These are phyloP conservation scores for Cyphomyrus discorhynchus DNA, from an alignment of 2,113 vertebrate species.

Conservation along the genomic window DNA sequence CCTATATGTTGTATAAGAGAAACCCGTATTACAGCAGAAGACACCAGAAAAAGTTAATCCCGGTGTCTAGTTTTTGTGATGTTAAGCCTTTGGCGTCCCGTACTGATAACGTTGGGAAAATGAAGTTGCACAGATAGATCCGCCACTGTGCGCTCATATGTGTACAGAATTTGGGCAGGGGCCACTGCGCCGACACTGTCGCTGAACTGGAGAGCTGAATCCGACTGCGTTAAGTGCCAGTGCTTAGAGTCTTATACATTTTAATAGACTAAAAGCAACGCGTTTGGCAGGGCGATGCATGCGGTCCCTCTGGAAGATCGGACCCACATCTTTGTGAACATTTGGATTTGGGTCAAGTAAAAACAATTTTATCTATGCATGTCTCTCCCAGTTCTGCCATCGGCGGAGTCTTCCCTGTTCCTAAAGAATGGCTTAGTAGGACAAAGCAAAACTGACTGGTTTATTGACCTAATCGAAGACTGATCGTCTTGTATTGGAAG, in stretches of 20 bases:
- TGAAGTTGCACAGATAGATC: neutral
- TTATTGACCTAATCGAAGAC: neutral
- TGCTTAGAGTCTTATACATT: neutral
- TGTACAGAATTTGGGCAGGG: neutral
- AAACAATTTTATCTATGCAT: neutral
- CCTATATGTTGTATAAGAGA: neutral
- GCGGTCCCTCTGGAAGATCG: neutral
- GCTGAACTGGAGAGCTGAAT: neutral
- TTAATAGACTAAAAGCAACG: neutral
- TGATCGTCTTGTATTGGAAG: neutral
- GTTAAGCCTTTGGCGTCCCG: neutral
- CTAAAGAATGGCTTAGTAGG: neutral
- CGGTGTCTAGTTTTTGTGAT: neutral
- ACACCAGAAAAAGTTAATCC: neutral
- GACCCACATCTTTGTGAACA: neutral
- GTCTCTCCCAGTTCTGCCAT: neutral
- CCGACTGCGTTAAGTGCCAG: neutral
- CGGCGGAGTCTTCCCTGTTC: neutral
- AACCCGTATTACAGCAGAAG: neutral
- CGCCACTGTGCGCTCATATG: no score
- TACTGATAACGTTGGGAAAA: neutral
- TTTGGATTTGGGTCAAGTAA: neutral
- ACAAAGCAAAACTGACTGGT: neutral
- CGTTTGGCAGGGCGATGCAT: neutral
- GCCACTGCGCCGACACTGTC: neutral